Percentiles rank a stretch among this genome's conserved stretches.
Conservation (phyloP, 2,113 vertebrate genomes). For the Petrocephalus zakoni region DNA sequence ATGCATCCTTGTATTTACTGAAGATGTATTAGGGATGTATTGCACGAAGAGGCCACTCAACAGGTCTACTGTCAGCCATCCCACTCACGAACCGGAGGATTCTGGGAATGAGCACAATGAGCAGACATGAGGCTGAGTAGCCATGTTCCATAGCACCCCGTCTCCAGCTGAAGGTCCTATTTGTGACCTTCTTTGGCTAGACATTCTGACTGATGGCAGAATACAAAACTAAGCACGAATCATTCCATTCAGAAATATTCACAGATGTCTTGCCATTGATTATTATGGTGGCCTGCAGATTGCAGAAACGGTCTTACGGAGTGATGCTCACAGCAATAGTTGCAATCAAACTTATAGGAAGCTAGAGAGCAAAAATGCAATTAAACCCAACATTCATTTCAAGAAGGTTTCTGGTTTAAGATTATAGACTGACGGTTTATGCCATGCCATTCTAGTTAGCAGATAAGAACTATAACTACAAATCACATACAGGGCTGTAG, state of each 20-base stretch:
- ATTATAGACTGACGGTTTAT: background rate
- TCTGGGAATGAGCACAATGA: conserved; percentile 24
- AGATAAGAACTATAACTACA: background rate
- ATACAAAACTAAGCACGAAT: background rate
- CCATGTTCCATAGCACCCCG: background rate
- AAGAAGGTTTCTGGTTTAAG: background rate
- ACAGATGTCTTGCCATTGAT: background rate
- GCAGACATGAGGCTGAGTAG: background rate
- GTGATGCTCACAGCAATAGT: background rate
- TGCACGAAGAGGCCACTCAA: conserved; percentile 8
- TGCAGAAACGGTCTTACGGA: background rate
- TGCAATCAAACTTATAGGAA: background rate
- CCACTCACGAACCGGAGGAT: background rate
- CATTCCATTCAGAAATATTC: background rate
- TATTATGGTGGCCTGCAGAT: background rate
- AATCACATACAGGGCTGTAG: background rate
- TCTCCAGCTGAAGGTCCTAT: background rate
- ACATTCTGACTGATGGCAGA: background rate
- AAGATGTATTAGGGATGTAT: conserved; percentile 14
- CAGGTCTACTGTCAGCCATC: background rate
- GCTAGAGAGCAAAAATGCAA: background rate
- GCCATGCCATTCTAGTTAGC: background rate
- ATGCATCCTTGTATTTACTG: conserved; percentile 34
- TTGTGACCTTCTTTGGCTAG: background rate
- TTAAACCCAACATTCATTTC: background rate